Conservation (phyloP, 2,888 invertebrate species). For the Adineta ricciae region DNA sequence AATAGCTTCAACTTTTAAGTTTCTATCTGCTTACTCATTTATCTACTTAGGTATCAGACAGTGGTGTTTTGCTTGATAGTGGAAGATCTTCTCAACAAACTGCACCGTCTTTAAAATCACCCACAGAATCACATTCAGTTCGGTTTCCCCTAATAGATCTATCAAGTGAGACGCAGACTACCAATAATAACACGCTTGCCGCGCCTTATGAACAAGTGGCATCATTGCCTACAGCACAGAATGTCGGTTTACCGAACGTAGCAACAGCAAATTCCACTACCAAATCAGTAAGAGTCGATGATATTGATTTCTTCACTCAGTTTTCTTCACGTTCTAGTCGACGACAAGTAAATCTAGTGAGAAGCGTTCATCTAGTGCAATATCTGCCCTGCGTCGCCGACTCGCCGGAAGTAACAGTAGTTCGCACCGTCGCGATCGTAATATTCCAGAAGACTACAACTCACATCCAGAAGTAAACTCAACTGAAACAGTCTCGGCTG, state of each 20-base stretch:
- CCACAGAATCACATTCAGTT: background rate
- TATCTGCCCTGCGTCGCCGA: background rate
- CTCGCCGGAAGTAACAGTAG: background rate
- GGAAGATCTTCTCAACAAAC: background rate
- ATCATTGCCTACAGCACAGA: background rate
- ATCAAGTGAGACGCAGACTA: background rate
- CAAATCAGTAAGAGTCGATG: background rate
- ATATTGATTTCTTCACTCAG: too few species aligned
- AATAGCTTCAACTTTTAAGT: background rate
- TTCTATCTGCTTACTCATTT: too few species aligned
- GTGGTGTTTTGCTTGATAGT: background rate
- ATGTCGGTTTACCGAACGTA: background rate
- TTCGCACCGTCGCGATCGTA: background rate
- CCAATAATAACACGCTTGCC: background rate
- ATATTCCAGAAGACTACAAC: background rate
- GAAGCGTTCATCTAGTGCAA: background rate
- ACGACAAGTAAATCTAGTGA: background rate
- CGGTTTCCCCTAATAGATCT: background rate
- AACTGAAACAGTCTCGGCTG: background rate
- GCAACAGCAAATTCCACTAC: background rate
- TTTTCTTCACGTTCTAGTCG: background rate
- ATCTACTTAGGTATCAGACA: background rate
- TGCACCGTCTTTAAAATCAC: background rate
- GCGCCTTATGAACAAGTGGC: too few species aligned
- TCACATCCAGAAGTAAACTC: background rate